These are phyloP conservation scores for Troides helena DNA, from an alignment of 2,888 invertebrate genomes.

Conservation along the genomic window DNA sequence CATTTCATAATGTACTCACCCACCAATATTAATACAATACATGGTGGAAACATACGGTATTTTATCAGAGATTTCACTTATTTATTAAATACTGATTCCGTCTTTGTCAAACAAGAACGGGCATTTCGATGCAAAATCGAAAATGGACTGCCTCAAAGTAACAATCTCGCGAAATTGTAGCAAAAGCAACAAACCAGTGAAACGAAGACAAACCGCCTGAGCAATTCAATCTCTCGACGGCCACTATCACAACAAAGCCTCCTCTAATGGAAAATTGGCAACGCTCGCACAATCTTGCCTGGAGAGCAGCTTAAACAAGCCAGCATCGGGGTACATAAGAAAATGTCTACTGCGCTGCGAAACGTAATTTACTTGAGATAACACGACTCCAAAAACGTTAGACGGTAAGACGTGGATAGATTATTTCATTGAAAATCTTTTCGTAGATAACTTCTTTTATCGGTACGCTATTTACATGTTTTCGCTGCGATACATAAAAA, in stretches of 20 bases:
- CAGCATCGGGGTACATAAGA: constrained; percentile 20
- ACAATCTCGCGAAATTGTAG: constrained; percentile 50
- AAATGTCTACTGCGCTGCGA: constrained; percentile 23
- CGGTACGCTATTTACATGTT: neutral
- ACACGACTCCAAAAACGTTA: constrained; percentile 16
- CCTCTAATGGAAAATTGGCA: constrained; percentile 63
- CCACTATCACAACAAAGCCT: constrained; percentile 53
- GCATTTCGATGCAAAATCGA: neutral
- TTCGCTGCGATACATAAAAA: no score
- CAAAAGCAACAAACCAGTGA: constrained; percentile 56
- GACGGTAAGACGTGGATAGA: constrained; percentile 3
- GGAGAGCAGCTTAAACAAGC: constrained; percentile 58
- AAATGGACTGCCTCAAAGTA: constrained; percentile 26
- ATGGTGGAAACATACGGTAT: no score
- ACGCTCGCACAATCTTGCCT: constrained; percentile 58
- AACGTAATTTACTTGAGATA: constrained; percentile 27
- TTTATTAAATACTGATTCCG: neutral
- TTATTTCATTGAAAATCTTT: neutral
- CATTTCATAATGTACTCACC: no score
- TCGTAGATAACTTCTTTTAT: neutral
- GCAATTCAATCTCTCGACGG: constrained; percentile 59
- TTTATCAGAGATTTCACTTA: no score
- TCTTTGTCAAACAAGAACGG: neutral
- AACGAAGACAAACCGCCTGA: constrained; percentile 48
- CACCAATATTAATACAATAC: no score